phyloP scores from a whole-genome alignment of 1,140 invertebrate genomes.

The Eurosta solidaginis region DNA sequence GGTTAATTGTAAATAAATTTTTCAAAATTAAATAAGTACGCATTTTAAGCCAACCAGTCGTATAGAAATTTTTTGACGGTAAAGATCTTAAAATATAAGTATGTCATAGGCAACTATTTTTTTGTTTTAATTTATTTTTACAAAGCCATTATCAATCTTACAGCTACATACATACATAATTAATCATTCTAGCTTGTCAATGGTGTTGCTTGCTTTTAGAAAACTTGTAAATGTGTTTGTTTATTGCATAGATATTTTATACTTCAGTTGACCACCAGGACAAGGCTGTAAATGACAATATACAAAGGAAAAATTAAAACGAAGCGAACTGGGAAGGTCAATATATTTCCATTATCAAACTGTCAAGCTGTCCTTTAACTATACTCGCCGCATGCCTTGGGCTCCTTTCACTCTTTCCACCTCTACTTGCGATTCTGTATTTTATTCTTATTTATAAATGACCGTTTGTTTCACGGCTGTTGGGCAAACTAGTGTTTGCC shows the following conservation, averaged over 20 bases:
- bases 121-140: no score
- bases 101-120: no score
- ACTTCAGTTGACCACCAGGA: neutral
- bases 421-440: neutral
- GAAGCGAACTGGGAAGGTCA: neutral
- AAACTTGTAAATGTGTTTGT: neutral
- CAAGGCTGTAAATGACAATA: neutral
- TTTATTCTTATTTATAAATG: neutral
- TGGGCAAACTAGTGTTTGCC: neutral
- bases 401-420: neutral
- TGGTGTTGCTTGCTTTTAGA: neutral
- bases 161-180: no score
- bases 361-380: neutral
- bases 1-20: no score
- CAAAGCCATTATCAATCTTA: no score
- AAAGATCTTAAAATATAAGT: no score
- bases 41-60: no score
- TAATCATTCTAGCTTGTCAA: neutral
- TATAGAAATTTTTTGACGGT: no score
- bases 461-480: neutral
- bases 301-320: neutral
- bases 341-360: neutral
- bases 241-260: neutral
- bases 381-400: neutral
- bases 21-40: no score